A percentile compares a stretch with the other conserved stretches of the same genome.
phyloP scores from a whole-genome alignment of 2,797 vertebrate species.

The Xiphophorus birchmanni region DNA sequence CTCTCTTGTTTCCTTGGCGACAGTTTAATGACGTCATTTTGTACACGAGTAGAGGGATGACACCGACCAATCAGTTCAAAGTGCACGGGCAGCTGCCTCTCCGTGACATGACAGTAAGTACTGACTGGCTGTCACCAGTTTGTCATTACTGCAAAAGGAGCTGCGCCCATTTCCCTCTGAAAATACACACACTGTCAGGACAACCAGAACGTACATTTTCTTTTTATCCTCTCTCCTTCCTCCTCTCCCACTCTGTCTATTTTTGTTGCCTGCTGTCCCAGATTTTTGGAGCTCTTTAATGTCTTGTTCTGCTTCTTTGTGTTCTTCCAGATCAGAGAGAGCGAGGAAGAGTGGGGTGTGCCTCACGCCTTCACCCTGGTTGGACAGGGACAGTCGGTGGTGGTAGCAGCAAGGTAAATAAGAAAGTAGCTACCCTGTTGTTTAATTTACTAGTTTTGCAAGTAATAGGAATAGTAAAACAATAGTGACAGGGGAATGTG shows the following conservation, averaged over 20 bases:
- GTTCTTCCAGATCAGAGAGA: conserved; percentile 88
- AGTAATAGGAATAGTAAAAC: neutral
- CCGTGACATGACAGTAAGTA: conserved; percentile 89
- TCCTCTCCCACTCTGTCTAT: conserved; percentile 56
- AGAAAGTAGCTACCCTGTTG: neutral
- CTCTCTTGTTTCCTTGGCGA: conserved; percentile 18
- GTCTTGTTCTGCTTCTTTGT: conserved; percentile 53
- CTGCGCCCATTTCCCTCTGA: conserved; percentile 4
- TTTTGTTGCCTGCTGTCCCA: conserved; percentile 67
- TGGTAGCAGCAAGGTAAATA: conserved; percentile 92
- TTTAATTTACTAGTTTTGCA: neutral
- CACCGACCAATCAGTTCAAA: conserved; percentile 94
- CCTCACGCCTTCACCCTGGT: conserved; percentile 93
- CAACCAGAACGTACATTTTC: conserved; percentile 31
- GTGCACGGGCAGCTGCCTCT: conserved; percentile 93
- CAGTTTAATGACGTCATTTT: conserved; percentile 94
- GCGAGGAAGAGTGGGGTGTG: conserved; percentile 97
- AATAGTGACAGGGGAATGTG: neutral
- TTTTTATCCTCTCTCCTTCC: conserved; percentile 37
- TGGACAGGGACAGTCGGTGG: conserved; percentile 90
- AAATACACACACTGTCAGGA: conserved; percentile 19
- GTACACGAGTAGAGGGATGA: conserved; percentile 96
- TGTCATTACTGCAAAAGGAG: conserved; percentile 49
- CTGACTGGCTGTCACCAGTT: conserved; percentile 43
- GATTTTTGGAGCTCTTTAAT: conserved; percentile 54